Conservation (phyloP, 2,113 vertebrate species). For the Scomber scombrus region DNA sequence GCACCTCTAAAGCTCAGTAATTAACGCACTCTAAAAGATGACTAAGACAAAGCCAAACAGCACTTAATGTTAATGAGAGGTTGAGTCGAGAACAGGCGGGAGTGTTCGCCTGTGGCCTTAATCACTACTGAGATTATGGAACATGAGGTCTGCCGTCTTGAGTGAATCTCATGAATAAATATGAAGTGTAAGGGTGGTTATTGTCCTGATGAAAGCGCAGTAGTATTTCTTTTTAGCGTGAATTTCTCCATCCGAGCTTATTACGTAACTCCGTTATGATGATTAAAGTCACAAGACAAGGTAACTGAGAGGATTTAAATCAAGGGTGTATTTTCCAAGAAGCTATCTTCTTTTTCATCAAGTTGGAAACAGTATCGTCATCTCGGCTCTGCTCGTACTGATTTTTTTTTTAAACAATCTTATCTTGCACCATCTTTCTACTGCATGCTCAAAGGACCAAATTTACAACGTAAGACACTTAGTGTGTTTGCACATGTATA, state of each 20-base stretch:
- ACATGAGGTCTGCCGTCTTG: not conserved
- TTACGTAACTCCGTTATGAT: slow-evolving; percentile 35
- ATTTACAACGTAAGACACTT: slow-evolving; percentile 9
- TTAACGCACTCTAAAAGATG: not conserved
- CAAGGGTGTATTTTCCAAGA: slow-evolving; percentile 19
- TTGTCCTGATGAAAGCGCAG: no score
- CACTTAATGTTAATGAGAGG: not conserved
- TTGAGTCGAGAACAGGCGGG: not conserved
- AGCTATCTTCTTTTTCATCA: not conserved
- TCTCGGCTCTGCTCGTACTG: not conserved
- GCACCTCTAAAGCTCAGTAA: no score
- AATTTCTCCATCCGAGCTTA: slow-evolving; percentile 22
- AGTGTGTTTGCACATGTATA: slow-evolving; percentile 22
- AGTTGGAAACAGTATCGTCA: not conserved
- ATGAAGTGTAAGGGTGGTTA: no score
- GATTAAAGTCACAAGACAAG: slow-evolving; percentile 40
- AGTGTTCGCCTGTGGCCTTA: not conserved
- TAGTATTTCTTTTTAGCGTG: slow-evolving; percentile 1
- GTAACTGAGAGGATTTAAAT: slow-evolving; percentile 33
- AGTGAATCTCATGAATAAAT: not conserved
- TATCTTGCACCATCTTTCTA: slow-evolving; percentile 4
- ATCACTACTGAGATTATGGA: not conserved
- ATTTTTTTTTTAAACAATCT: slow-evolving; percentile 29
- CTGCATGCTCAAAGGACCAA: not conserved
- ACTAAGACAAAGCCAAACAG: not conserved